Percentiles rank a stretch among this genome's conserved stretches.
Conservation (phyloP, 2,797 vertebrate genomes). For the Falco rusticolus region DNA sequence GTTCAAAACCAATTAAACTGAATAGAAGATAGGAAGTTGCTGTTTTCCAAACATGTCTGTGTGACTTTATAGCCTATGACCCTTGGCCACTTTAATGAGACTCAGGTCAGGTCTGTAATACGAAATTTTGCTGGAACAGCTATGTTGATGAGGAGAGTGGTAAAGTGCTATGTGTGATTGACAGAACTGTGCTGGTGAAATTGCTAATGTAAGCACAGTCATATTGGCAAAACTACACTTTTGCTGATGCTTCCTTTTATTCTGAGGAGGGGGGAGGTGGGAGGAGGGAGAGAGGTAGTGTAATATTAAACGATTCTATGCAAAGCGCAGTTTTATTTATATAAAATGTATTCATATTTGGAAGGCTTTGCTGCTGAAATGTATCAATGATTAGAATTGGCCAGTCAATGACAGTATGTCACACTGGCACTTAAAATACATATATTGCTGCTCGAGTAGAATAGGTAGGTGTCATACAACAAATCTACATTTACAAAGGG, state of each 20-base stretch:
- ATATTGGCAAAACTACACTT: background rate
- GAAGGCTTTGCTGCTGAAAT: background rate
- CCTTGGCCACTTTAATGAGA: slow-evolving; percentile 42
- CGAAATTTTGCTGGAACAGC: slow-evolving; percentile 55
- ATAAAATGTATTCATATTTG: background rate
- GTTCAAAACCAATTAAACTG: slow-evolving; percentile 33
- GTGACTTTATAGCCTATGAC: slow-evolving; percentile 24
- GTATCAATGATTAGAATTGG: rapidly evolving
- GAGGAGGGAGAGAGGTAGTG: background rate
- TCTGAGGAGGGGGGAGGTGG: background rate
- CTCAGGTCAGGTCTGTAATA: slow-evolving; percentile 25
- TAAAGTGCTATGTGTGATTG: slow-evolving; percentile 51
- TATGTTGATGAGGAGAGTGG: slow-evolving; percentile 34
- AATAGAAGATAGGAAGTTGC: slow-evolving; percentile 17
- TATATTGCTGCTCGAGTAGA: background rate
- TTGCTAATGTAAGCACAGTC: slow-evolving; percentile 8
- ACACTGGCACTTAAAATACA: background rate
- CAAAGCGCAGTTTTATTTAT: background rate
- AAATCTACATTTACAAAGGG: background rate
- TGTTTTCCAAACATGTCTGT: slow-evolving; percentile 27
- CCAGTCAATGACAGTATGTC: background rate
- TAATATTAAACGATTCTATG: background rate
- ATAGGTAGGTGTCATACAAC: background rate
- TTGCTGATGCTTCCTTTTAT: slow-evolving; percentile 34
- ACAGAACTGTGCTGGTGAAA: slow-evolving; percentile 47